Base-by-base conservation (phyloP, 2,797 vertebrate genomes). In the Crenuchus spilurus region DNA sequence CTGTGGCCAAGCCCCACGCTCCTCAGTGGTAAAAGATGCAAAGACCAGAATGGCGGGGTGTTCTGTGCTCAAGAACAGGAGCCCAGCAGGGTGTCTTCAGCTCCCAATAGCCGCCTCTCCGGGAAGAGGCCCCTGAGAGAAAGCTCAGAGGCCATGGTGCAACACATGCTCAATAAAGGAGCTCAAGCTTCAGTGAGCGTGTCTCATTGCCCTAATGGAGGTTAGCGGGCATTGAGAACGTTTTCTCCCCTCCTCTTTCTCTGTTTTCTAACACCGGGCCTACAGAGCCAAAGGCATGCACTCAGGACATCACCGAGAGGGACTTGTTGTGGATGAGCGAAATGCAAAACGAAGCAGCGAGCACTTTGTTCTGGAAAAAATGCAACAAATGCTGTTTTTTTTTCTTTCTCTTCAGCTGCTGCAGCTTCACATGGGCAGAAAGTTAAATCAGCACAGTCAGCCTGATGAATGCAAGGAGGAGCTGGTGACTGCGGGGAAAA, bases 21-120 rank as follows among this genome's bases (percentile, higher is more conserved):
- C 90, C 72, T 87, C 76, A 72, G 82, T 67, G 88, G 89, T 89
- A 91, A 93, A 87, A 88, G 86, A 93, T 89, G 88, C 88, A 88
- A 89, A 92, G 89, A 83, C 80, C 72, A n/a, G 55, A 11, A 58
- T 44, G 26, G 49, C 39, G 66, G 77, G 81, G 84, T 22, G 83
- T 74, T 79, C 84, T 84, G 82, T 82, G 84, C 83, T 85, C 85
- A 75, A 87, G 85, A 92, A 90, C 86, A 87, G 80, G 39, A 42
- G 84, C 89, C 85, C 91, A 91, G 91, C 76, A 57, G 88, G 89
- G 87, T 81, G 84, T 80, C 78, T 46, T 22, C 8, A 60, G 79
- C 80, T 84, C 89, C 87, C 87, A 82, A 85, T 89, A 87, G 87
- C 88, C 80, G 67, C 37, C 87, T 84, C 87, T 85, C 87, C 85